Evolutionary conservation across 2,113 vertebrate species (phyloP), one percentile per base, ranked within the genome.

Genomic region (Cyprinodon tularosa): DNA sequence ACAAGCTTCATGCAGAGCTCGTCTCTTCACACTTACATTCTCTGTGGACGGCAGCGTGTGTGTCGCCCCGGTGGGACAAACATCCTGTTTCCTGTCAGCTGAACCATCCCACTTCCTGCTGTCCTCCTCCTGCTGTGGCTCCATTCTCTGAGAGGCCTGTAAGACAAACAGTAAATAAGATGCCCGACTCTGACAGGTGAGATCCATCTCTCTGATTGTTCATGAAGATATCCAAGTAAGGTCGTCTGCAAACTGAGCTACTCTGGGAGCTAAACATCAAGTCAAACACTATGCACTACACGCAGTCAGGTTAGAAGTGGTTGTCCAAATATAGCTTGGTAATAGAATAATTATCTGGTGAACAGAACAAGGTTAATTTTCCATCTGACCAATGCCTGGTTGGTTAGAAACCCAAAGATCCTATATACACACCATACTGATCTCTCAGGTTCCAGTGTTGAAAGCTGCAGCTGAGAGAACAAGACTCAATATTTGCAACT

Each of bases 61-160:
- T 22, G 93, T 89, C 66, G 88, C 88, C 69, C 89, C 93, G 74
- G 86, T 40, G 71, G 88, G 83, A 82, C 90, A 70, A 7, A 82
- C 68, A 9, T 89, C 91, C 83, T 40, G 92, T 79, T 88, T 96
- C 91, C 93, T 93, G 88, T 94, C 94, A 72, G 93, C 93, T 77
- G 95, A 94, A 37, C 93, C 94, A 76, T 95, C 93, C 92, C 88
- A 95, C 93, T 92, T 96, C 93, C 91, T 92, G 87, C 80, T 88
- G 75, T 94, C 89, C 71, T 92, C 93, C 63, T 96, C 95, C 85
- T 68, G 88, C 78, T 85, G 86, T 0, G 84, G 81, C 83, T 94
- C 92, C 78, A 90, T 80, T 42, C 86, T 89, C 53, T 91, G 93
- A 72, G 89, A 91, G 70, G 86, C 90, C 94, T 94, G 86, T 57